A percentile compares a stretch with the other conserved stretches of the same genome.
Evolutionary conservation across 2,888 invertebrate species (phyloP).

Genomic region (Bruchidius siliquastri): DNA sequence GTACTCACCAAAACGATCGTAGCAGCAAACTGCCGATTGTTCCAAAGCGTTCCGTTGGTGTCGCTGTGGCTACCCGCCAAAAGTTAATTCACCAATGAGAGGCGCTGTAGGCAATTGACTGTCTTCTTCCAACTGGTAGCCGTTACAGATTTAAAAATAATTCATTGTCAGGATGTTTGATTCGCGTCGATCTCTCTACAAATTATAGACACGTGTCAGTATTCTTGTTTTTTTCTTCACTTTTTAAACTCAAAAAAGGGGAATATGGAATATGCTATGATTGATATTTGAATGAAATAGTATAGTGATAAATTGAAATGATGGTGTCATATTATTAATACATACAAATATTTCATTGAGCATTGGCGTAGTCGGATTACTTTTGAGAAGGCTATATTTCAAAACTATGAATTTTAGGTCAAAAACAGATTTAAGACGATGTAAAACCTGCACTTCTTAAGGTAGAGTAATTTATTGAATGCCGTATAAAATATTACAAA

Average conservation of each 20-base stretch:
- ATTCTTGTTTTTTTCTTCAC: background rate
- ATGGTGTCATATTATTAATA: too few species aligned
- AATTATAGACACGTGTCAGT: background rate
- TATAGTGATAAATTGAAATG: too few species aligned
- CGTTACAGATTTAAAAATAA: background rate
- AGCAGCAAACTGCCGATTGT: slow-evolving; percentile 17
- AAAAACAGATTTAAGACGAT: too few species aligned
- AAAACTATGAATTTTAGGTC: too few species aligned
- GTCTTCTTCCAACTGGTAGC: background rate
- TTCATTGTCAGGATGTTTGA: background rate
- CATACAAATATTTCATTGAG: too few species aligned
- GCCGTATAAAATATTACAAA: too few species aligned
- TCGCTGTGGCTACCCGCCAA: slow-evolving; percentile 43
- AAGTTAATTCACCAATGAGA: slow-evolving; percentile 37
- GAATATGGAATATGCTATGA: background rate
- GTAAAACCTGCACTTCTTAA: too few species aligned
- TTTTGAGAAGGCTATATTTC: too few species aligned
- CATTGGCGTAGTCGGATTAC: too few species aligned
- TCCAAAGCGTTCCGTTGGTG: slow-evolving; percentile 42
- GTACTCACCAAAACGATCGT: slow-evolving; percentile 33
- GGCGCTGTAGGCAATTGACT: slow-evolving; percentile 1
- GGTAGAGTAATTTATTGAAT: too few species aligned
- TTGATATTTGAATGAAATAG: too few species aligned
- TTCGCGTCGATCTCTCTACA: background rate
- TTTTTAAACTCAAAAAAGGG: background rate